Evolutionary conservation across 1,140 invertebrate genomes (phyloP), one percentile per base, ranked within the genome.

Genomic region (Globodera rostochiensis): DNA sequence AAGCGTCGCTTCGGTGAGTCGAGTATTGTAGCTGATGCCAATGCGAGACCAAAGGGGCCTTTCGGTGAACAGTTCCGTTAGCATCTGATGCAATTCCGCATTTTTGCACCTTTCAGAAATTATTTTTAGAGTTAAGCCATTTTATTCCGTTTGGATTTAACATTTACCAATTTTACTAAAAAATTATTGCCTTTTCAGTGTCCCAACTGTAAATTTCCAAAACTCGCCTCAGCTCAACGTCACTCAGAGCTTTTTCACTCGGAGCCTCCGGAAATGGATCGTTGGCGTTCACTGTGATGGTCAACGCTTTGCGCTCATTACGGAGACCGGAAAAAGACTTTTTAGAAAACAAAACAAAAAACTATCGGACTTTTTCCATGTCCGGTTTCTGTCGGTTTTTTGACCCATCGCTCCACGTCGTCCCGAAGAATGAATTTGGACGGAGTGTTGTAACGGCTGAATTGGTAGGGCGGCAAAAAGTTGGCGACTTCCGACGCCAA

Each of bases 31-130:
- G 15, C 73, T 13, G 49, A 89, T 78, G 21, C 82, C 88, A 9
- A 83, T 77, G 11, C 88, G 84, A 45, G 84, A 89, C 88, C 88
- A 89, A 83, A 89, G 84, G 11, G 88, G 88, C 60, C 88, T 67
- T 75, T 89, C 89, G 13, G 87, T 79, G 71, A 90, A 89, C 25
- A 89, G 49, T 47, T 87, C 80, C 19, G 64, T 70, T 3, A 89
- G 49, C 46, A 86, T 6, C n/a, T 78, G 79, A 78, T 90, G 88
- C 7, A 87, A 80, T 69, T 87, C 86, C n/a, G 81, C 46, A 66
- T 88, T 87, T 81, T 87, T 88, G 73, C 85, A 84, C 47, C 87
- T 85, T 36, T n/a, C 36, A 6, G 7, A 49, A 70, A 9, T 15
- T 53, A 21, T 74, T 4, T 64, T 84, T 11, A 36, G 36, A 36